These are phyloP conservation scores for Diplosoma virens DNA, from an alignment of 23 tunicate genomes.

Conservation along the genomic window DNA sequence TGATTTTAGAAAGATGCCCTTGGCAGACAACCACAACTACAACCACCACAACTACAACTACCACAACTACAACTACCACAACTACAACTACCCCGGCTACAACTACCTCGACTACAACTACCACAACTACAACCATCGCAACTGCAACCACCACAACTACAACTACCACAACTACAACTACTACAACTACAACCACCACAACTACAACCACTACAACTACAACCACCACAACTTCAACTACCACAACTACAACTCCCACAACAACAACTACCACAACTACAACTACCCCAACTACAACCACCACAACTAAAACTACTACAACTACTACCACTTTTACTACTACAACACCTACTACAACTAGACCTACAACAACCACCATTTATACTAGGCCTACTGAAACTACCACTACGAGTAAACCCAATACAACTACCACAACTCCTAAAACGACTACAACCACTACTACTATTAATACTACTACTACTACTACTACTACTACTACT, in stretches of 20 bases:
- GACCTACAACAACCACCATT: neutral
- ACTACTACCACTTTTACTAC: neutral
- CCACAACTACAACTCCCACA: conserved; percentile 9
- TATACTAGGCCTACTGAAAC: neutral
- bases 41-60: no score
- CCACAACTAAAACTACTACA: neutral
- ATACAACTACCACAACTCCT: conserved; percentile 4
- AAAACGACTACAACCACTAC: neutral
- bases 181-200: conserved; percentile 9
- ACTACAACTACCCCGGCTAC: no score
- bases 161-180: neutral
- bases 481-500: neutral
- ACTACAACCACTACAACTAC: conserved; percentile 3
- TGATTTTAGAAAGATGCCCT: no score
- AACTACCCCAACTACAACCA: conserved; percentile 1
- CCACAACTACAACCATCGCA: no score
- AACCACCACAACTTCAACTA: neutral
- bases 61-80: no score
- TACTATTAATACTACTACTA: conserved; percentile 1
- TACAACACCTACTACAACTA: neutral
- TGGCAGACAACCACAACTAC: no score
- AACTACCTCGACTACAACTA: no score
- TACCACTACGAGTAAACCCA: neutral
- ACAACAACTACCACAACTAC: conserved; percentile 10
- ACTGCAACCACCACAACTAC: neutral